Base-by-base conservation (phyloP, 2,113 vertebrate genomes). In the Takifugu flavidus region DNA sequence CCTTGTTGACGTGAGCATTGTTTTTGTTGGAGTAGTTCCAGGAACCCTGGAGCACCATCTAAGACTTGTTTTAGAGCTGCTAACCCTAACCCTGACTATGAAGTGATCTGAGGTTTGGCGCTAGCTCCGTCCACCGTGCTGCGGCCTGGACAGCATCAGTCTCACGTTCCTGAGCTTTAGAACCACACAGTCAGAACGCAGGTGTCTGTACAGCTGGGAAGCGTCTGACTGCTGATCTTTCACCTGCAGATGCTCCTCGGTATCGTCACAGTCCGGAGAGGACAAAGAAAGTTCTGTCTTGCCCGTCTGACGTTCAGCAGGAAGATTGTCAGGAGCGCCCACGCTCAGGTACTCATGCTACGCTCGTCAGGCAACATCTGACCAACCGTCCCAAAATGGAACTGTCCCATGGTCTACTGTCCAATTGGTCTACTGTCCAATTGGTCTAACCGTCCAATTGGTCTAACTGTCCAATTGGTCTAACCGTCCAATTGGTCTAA, bases 231-330 rank as follows among this genome's bases (percentile, higher is more conserved):
- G 62, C 27, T 20, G 25, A n/a, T 42, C 6, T 53, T 28, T 8
- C 34, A 0, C 20, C n/a, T 56, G 58, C 79, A 66, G 94, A 93
- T 62, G 89, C 91, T 53, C 76, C 70, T 46, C 85, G 83, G 67
- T 94, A 88, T 63, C 90, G 88, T 3, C 92, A 83, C 59, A 95
- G 94, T 62, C 93, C 94, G 0, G 93, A 96, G 56, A 88, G 82
- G 47, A 73, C 92, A 65, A 95, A 94, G 88, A 96, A 94, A 70
- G 80, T 87, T 1, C 81, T 80, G 76, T 92, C 92, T 11, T 85
- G 72, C 60, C 92, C 93, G 44, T 49, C 78, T 25, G 90, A 88
- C 0, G 92, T 27, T 0, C 78, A 78, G 0, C 87, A 90, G 54
- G 92, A 51, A 84, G 91, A 45, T 91, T 90, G 20, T 94, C 94